phyloP scores from a whole-genome alignment of 2,797 vertebrate species.

The Natrix natrix region DNA sequence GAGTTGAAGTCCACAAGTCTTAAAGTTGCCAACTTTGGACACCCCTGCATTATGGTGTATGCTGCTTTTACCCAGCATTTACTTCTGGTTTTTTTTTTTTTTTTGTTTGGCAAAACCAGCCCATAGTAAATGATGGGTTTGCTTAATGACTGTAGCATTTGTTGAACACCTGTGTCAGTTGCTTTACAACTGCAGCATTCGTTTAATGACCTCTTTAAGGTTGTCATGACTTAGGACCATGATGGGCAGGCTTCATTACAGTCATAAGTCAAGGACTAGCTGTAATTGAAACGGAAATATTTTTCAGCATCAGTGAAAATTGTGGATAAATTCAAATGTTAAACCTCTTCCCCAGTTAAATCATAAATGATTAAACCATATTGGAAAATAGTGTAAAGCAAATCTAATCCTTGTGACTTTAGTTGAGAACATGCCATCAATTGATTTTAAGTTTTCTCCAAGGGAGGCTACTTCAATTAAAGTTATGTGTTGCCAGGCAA shows the following conservation, averaged over 20 bases:
- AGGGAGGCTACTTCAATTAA: constrained; percentile 65
- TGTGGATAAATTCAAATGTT: constrained; percentile 9
- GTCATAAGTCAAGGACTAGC: neutral
- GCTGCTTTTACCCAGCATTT: neutral
- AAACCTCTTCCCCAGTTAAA: constrained; percentile 32
- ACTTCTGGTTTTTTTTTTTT: neutral
- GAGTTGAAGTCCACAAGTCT: too few species aligned
- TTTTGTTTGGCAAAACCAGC: neutral
- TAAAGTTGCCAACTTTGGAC: too few species aligned
- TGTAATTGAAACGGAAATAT: neutral
- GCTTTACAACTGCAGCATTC: neutral
- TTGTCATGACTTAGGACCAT: neutral
- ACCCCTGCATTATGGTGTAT: neutral
- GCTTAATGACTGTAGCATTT: neutral
- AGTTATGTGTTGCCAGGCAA: constrained; percentile 46
- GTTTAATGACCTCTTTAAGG: neutral
- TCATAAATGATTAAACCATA: constrained; percentile 44
- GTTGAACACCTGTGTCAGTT: neutral
- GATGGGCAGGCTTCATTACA: neutral
- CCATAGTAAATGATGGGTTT: neutral
- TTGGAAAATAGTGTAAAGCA: constrained; percentile 36
- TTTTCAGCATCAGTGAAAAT: neutral
- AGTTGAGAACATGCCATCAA: constrained; percentile 55
- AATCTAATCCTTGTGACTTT: constrained; percentile 60
- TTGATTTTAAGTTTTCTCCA: constrained; percentile 60